Evolutionary conservation across 2,113 vertebrate genomes (phyloP).

Genomic region (Seriola aureovittata): DNA sequence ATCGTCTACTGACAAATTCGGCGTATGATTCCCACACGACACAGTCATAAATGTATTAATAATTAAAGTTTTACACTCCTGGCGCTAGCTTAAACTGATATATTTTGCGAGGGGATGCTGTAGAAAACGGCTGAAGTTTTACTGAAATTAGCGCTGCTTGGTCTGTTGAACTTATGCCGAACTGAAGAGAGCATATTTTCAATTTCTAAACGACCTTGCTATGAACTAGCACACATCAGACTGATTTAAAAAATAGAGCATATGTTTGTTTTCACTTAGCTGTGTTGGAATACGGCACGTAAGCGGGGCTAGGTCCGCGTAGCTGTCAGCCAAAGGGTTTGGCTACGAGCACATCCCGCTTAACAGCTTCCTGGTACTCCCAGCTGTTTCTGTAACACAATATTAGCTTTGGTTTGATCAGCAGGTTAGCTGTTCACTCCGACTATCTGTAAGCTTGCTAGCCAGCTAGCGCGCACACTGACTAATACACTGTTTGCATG

Average conservation of each 20-base stretch:
- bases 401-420: background rate
- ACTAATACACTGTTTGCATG: background rate
- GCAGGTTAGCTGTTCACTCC: background rate
- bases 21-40: background rate
- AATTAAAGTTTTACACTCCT: background rate
- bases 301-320: slow-evolving; percentile 20
- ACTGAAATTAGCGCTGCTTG: background rate
- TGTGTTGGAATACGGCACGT: background rate
- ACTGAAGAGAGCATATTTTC: background rate
- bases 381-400: background rate
- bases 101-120: background rate
- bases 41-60: accelerated
- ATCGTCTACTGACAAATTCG: background rate
- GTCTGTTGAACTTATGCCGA: background rate
- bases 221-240: background rate
- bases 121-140: background rate
- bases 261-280: background rate
- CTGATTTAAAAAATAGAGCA: background rate
- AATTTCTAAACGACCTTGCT: accelerated
- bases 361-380: background rate
- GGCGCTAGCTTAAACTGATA: background rate
- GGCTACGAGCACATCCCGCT: slow-evolving; percentile 25
- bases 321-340: slow-evolving; percentile 41
- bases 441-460: background rate
- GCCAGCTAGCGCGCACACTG: slow-evolving; percentile 3